Percentiles rank a stretch among this genome's conserved stretches.
Evolutionary conservation across 2,113 vertebrate genomes (phyloP).

Genomic region (Pteronura brasiliensis): DNA sequence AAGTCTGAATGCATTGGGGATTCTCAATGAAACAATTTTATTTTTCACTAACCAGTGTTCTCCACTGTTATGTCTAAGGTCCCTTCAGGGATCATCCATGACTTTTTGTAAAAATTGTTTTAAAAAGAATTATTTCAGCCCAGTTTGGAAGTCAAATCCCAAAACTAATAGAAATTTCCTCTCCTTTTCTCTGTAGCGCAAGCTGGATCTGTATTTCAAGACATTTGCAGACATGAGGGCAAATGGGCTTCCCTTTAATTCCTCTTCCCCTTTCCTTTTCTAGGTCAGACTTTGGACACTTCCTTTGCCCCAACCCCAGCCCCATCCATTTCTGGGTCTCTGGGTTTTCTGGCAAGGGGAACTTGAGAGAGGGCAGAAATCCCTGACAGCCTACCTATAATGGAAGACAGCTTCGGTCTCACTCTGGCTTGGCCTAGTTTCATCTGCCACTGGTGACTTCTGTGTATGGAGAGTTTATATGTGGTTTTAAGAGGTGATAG

Average conservation of each 20-base stretch:
- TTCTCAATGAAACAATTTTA: slow-evolving; percentile 24
- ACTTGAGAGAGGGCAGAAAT: background rate
- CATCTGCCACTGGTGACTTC: background rate
- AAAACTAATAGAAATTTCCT: background rate
- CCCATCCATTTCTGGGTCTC: background rate
- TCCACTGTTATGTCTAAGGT: background rate
- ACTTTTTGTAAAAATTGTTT: slow-evolving; percentile 42
- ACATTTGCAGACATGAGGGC: background rate
- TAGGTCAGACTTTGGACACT: background rate
- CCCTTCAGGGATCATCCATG: background rate
- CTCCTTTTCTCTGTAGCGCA: background rate
- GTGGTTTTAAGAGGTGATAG: background rate
- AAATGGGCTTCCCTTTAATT: background rate
- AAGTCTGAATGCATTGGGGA: background rate
- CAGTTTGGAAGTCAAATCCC: background rate
- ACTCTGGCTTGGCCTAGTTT: background rate
- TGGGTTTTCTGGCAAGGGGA: background rate
- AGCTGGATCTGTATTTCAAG: background rate
- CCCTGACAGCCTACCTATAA: background rate
- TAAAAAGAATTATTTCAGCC: slow-evolving; percentile 20
- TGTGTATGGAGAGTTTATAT: background rate
- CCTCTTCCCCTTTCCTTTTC: background rate
- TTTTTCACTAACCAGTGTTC: slow-evolving; percentile 19
- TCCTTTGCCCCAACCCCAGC: no score
- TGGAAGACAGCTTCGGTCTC: background rate